Conservation (phyloP, 2,888 invertebrate species). For the Nezara viridula region DNA sequence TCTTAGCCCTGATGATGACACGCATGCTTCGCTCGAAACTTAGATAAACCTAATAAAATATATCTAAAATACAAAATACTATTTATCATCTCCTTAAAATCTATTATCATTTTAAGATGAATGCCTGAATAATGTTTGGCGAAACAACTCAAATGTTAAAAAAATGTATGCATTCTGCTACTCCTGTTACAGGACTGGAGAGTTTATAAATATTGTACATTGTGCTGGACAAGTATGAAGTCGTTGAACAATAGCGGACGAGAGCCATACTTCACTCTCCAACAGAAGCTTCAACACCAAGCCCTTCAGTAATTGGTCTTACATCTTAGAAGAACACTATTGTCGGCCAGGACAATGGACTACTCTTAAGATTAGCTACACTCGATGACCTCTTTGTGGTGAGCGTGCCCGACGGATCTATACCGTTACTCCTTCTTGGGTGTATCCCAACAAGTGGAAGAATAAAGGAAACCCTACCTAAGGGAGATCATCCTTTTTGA, state of each 20-base stretch:
- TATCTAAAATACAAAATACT: too few relatives aligned
- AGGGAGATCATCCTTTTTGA: background rate
- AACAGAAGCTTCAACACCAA: background rate
- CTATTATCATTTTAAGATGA: too few relatives aligned
- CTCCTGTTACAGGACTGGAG: background rate
- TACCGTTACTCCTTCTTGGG: background rate
- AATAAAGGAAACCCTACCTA: background rate
- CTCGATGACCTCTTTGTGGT: constrained; percentile 13
- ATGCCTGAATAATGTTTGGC: too few relatives aligned
- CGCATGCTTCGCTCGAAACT: too few relatives aligned
- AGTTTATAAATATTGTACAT: background rate
- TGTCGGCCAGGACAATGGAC: constrained; percentile 9
- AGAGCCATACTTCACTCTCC: background rate
- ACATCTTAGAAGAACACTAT: background rate
- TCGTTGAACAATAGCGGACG: background rate
- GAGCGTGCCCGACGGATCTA: background rate
- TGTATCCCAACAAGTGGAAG: background rate
- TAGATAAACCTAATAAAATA: too few relatives aligned
- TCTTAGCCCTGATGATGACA: too few relatives aligned
- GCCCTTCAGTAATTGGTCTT: background rate
- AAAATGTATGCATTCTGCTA: too few relatives aligned
- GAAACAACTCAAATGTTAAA: too few relatives aligned
- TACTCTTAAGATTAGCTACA: constrained; percentile 11
- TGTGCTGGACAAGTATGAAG: background rate
- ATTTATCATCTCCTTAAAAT: too few relatives aligned